Base-by-base conservation (phyloP, 1,140 invertebrate species). In the Bombus affinis region DNA sequence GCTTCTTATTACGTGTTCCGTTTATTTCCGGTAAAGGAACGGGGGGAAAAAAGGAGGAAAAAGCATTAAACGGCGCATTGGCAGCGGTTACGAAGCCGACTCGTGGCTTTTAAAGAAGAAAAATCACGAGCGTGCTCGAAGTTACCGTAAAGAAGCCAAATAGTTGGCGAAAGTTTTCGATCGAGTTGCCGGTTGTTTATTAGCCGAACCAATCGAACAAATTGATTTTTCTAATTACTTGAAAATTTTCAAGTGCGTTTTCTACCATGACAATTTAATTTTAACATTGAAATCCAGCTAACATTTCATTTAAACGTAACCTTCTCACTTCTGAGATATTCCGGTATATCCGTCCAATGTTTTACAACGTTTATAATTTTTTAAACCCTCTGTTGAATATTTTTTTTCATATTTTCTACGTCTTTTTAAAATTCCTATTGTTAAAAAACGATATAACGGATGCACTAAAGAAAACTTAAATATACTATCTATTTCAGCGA, bases 1-100 rank as follows among this genome's bases (percentile, higher is more conserved):
- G 68, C 79, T 81, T 81, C 79, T 81, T 81, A 81, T 81, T 81
- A 81, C 79, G 35, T 42, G 68, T 73, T 81, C 59, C 68, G 79
- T 73, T 81, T 73, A 62, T 70, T 73, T 73, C 18, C 47, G 53
- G 42, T 9, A 35, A 28, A 68, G 32, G 22, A 53, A 66, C 37
- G 12, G 9, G 2, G 22, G 44, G 5, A 22, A 53, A 53, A 53
- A 53, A 22, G 32, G 18, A 35, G 62, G 25, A 62, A 77, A 68
- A 35, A 79, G n/a, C 10, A 71, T 28, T 12, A 80, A 70, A 66
- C 65, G 78, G 28, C 32, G 8, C 65, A 28, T 68, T 70, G 76
- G 76, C 76, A 65, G 25, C 39, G 57, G 76, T 66, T 42, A 42
- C 62, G 37, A 79, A 79, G 62, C 62, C 62, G 39, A 3, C n/a